These are phyloP conservation scores for Limnodromus scolopaceus DNA, from an alignment of 2,797 vertebrate species.

Conservation along the genomic window DNA sequence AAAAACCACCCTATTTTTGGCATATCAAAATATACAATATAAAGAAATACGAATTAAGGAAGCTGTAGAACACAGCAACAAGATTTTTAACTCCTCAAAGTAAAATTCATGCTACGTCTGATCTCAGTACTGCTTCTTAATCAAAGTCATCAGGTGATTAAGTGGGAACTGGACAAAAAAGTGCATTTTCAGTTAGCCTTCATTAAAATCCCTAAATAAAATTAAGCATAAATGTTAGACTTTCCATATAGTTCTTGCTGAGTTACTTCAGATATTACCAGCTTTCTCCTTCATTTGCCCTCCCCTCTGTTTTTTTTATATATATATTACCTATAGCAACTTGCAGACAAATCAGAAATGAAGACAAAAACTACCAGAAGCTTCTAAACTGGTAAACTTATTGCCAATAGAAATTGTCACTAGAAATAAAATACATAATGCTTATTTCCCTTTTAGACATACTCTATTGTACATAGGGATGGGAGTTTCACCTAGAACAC, in stretches of 20 bases:
- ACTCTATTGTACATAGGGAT: background rate
- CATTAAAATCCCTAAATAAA: background rate
- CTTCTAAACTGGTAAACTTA: background rate
- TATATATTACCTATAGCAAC: background rate
- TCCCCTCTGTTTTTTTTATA: background rate
- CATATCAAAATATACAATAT: background rate
- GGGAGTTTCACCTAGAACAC: background rate
- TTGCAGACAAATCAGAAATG: background rate
- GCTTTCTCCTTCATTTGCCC: background rate
- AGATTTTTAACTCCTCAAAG: slow-evolving; percentile 1
- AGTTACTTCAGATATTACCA: background rate
- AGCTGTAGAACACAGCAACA: background rate
- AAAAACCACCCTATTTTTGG: background rate
- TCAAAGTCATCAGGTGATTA: background rate
- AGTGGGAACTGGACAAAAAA: background rate
- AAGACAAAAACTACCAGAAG: background rate
- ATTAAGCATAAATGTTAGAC: background rate
- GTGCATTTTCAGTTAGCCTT: background rate
- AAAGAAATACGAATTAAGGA: background rate
- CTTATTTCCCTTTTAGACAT: background rate
- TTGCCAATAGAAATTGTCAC: background rate
- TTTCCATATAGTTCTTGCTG: background rate
- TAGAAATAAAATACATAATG: background rate
- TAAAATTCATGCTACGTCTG: background rate
- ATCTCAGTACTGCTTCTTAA: background rate